A percentile compares a stretch with the other conserved stretches of the same genome.
These are phyloP conservation scores for Lumbricus terrestris DNA, from an alignment of 2,888 invertebrate species.

Conservation along the genomic window DNA sequence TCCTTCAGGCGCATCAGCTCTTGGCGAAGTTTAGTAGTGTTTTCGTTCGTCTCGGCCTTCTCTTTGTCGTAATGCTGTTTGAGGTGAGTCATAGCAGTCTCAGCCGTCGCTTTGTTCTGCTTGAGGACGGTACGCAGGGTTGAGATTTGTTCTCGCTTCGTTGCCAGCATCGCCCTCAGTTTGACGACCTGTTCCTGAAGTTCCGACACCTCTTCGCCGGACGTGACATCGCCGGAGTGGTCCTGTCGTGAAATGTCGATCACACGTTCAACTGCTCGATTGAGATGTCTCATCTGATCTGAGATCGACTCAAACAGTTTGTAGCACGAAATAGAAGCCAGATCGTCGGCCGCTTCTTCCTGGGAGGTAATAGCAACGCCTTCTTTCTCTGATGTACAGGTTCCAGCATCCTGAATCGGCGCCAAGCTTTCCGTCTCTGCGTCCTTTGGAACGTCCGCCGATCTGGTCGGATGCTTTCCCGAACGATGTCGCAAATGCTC, in stretches of 20 bases:
- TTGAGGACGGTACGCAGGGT: constrained; percentile 95
- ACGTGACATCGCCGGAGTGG: constrained; percentile 47
- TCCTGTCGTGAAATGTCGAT: constrained; percentile 66
- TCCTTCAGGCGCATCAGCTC: constrained; percentile 94
- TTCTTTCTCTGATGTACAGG: no score
- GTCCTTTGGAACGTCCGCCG: not conserved
- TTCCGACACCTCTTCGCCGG: constrained; percentile 67
- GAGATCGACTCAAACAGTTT: constrained; percentile 85
- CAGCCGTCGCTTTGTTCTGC: constrained; percentile 98
- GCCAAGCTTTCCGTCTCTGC: not conserved
- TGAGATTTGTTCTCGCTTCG: constrained; percentile 96
- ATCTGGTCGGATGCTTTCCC: not conserved
- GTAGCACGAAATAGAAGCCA: constrained; percentile 67
- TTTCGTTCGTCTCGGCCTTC: constrained; percentile 93
- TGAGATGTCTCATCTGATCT: constrained; percentile 86
- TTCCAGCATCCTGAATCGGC: not conserved
- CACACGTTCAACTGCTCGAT: constrained; percentile 79
- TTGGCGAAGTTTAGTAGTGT: constrained; percentile 92
- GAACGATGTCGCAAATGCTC: not conserved
- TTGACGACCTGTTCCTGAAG: constrained; percentile 81
- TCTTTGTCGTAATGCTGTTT: constrained; percentile 99
- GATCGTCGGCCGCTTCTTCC: not conserved
- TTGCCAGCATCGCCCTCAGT: constrained; percentile 88
- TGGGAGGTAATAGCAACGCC: not conserved
- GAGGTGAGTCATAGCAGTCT: constrained; percentile 92